Evolutionary conservation across 2,797 vertebrate genomes (phyloP), one percentile per base, ranked within the genome.

Genomic region (Numenius phaeopus): DNA sequence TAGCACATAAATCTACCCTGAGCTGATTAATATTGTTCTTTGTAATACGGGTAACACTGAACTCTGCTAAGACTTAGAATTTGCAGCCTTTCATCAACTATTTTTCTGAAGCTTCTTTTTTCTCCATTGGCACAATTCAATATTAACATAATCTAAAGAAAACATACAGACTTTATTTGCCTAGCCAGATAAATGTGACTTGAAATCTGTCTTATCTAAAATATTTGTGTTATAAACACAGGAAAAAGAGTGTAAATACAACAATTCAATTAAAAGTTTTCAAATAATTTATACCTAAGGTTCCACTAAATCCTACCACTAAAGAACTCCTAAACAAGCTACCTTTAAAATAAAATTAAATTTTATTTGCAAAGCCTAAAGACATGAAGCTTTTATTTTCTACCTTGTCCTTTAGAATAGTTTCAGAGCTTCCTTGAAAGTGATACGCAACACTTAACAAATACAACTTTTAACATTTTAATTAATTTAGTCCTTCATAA

Each of bases 11-110:
- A 84, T 64, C 49, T 94, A 76, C 32, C 4, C 8, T 84, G 44
- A 89, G 62, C 32, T 90, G 70, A 88, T 86, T 77, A 87, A 85
- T 88, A 77, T 27, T 65, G 12, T 94, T 93, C 47, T 91, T 4
- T 71, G 7, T 50, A 54, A 62, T 55, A 47, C 10, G 62, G 23
- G 16, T 79, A 67, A n/a, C 15, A 76, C 7, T 61, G 11, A 88
- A 55, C 20, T 89, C 40, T 69, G 18, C 9, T 70, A 55, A 73
- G 64, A 54, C 40, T 59, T 88, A 37, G 20, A 71, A 93, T 58
- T 44, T 44, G 4, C 16, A 87, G 27, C 10, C 37, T 87, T 89
- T 70, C 50, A 44, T 34, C 27, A 34, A 37, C 7, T 44, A 8
- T 42, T 75, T 83, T 93, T 58, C 50, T 57, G 49, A 72, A 76